Conservation (phyloP, 2,113 vertebrate species). For the Gobius niger region DNA sequence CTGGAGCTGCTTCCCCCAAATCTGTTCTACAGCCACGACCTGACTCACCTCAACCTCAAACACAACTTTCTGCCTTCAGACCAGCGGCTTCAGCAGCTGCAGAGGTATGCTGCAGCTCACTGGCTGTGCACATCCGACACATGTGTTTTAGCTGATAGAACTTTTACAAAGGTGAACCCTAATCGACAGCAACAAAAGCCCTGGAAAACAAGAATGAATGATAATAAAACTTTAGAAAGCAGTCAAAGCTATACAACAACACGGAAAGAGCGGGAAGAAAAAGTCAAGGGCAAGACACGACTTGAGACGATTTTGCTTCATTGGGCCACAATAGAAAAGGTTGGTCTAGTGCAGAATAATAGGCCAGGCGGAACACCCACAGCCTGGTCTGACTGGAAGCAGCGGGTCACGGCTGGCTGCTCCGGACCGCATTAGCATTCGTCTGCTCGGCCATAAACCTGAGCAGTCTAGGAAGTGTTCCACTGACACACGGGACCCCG, state of each 20-base stretch:
- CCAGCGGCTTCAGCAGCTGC: slow-evolving; percentile 85
- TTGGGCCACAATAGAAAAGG: slow-evolving; percentile 26
- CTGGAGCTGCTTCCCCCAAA: slow-evolving; percentile 93
- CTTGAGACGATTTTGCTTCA: slow-evolving; percentile 29
- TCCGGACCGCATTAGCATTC: slow-evolving; percentile 35
- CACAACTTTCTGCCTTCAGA: slow-evolving; percentile 90
- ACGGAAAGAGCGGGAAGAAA: not conserved
- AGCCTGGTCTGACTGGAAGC: slow-evolving; percentile 21
- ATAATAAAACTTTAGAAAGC: slow-evolving; percentile 33
- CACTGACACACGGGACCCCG: slow-evolving; percentile 27
- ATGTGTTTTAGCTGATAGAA: not conserved
- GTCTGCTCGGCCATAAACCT: slow-evolving; percentile 37
- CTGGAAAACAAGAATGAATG: not conserved
- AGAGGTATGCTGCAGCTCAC: slow-evolving; percentile 79
- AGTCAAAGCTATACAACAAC: slow-evolving; percentile 16
- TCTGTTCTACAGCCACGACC: slow-evolving; percentile 97
- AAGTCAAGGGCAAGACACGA: slow-evolving; percentile 30
- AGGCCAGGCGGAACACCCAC: slow-evolving; percentile 8
- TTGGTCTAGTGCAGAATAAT: slow-evolving; percentile 17
- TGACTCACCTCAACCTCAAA: slow-evolving; percentile 98
- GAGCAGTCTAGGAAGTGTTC: slow-evolving; percentile 44
- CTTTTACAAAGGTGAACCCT: not conserved
- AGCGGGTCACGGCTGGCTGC: slow-evolving; percentile 45
- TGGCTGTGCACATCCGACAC: not conserved
- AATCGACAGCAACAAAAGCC: not conserved